Percentiles rank a stretch among this genome's conserved stretches.
Evolutionary conservation across 2,113 vertebrate genomes (phyloP).

Genomic region (Galbula dea): DNA sequence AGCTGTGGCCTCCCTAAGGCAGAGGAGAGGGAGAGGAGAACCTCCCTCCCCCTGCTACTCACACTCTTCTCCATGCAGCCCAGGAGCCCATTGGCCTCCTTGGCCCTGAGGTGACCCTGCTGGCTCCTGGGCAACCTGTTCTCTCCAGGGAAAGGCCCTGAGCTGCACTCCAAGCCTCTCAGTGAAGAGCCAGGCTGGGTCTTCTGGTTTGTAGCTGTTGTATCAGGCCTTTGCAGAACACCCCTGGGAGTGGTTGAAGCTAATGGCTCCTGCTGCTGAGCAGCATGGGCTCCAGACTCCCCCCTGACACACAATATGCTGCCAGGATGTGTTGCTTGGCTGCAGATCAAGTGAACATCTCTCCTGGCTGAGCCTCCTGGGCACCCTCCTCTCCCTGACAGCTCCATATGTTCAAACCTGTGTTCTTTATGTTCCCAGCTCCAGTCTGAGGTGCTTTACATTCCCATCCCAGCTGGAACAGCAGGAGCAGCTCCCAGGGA

Average conservation of each 20-base stretch:
- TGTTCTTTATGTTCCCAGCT: not conserved
- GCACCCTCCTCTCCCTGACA: not conserved
- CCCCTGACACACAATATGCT: not conserved
- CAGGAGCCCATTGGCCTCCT: too few species aligned
- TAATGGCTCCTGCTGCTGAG: not conserved
- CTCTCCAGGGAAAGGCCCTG: not conserved
- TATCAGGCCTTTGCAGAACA: not conserved
- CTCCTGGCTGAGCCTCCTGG: not conserved
- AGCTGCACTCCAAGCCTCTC: too few species aligned
- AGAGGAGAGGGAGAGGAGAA: too few species aligned
- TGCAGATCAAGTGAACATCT: not conserved
- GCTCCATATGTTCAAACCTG: not conserved
- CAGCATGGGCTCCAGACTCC: not conserved
- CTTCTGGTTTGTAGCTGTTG: not conserved
- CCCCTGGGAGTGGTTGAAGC: not conserved
- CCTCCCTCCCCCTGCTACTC: too few species aligned
- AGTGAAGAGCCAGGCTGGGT: not conserved
- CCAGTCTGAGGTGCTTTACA: too few species aligned
- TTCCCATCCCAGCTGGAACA: not conserved
- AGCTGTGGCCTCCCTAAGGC: not conserved
- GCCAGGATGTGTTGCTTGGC: not conserved
- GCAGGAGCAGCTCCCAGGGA: not conserved
- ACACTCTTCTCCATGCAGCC: too few species aligned
- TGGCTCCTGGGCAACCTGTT: not conserved
- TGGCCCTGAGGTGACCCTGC: too few species aligned